Conservation (phyloP, 2,797 vertebrate species). For the Rousettus madagascariensis region DNA sequence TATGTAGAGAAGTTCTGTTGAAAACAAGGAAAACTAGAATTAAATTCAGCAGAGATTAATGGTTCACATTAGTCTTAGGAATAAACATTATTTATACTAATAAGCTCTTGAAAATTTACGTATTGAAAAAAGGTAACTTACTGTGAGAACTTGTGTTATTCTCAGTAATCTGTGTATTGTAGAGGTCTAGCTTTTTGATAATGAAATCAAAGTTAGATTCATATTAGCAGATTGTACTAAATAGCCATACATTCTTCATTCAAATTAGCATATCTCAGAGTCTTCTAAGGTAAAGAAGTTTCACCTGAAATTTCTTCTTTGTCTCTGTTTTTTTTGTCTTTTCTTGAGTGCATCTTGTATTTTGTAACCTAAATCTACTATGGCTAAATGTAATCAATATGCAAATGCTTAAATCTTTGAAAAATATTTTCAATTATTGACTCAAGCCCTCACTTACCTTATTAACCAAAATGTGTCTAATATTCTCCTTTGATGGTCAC, state of each 20-base stretch:
- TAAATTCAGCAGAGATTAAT: background rate
- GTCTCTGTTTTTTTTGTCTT: background rate
- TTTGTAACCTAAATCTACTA: background rate
- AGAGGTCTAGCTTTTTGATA: background rate
- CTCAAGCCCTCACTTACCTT: background rate
- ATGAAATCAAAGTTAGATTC: background rate
- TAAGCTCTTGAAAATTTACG: background rate
- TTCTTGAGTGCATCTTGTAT: background rate
- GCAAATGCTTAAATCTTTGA: background rate
- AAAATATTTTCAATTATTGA: background rate
- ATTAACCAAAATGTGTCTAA: background rate
- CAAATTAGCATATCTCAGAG: background rate
- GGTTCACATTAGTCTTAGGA: background rate
- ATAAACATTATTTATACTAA: background rate
- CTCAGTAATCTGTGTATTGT: background rate
- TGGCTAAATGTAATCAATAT: background rate
- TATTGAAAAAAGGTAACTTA: background rate
- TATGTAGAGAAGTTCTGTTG: background rate
- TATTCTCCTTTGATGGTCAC: background rate
- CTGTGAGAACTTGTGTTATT: background rate
- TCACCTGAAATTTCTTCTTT: background rate
- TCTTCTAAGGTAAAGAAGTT: background rate
- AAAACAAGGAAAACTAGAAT: background rate
- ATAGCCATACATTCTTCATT: background rate
- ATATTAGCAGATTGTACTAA: background rate